Percentiles rank a stretch among this genome's conserved stretches.
Conservation (phyloP, 2,113 vertebrate genomes). For the Ochotona curzoniae region DNA sequence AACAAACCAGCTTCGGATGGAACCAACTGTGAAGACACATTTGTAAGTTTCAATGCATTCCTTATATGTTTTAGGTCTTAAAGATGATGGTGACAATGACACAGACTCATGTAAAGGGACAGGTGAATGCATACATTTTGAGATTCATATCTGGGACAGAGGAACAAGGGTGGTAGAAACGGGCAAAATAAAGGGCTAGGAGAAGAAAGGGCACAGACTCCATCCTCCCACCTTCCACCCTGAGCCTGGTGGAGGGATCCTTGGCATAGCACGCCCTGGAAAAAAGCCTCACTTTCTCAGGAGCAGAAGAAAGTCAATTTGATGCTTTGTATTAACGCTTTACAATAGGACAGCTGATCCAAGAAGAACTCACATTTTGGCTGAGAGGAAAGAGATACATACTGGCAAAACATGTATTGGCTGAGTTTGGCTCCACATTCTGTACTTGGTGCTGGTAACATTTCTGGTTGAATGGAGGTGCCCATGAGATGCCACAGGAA, state of each 20-base stretch:
- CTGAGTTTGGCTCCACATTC: not conserved
- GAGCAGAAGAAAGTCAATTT: not conserved
- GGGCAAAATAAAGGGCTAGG: not conserved
- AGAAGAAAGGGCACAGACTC: not conserved
- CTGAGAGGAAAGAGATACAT: not conserved
- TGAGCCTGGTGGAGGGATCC: not conserved
- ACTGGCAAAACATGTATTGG: not conserved
- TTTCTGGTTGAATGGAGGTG: not conserved
- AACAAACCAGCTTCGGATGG: not conserved
- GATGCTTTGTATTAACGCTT: not conserved
- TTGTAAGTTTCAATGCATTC: not conserved
- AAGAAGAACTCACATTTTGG: not conserved
- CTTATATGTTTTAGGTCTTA: not conserved
- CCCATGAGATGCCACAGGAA: not conserved
- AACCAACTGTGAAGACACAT: not conserved
- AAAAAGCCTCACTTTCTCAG: no score
- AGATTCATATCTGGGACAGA: not conserved
- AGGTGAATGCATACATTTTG: not conserved
- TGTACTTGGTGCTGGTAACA: not conserved
- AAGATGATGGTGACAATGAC: not conserved
- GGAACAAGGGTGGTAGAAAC: not conserved
- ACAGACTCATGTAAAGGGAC: not conserved
- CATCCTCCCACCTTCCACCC: no score
- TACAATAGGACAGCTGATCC: not conserved
- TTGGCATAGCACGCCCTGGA: no score